Evolutionary conservation across 2,113 vertebrate species (phyloP), one percentile per base, ranked within the genome.

Genomic region (Myiopsitta monachus): DNA sequence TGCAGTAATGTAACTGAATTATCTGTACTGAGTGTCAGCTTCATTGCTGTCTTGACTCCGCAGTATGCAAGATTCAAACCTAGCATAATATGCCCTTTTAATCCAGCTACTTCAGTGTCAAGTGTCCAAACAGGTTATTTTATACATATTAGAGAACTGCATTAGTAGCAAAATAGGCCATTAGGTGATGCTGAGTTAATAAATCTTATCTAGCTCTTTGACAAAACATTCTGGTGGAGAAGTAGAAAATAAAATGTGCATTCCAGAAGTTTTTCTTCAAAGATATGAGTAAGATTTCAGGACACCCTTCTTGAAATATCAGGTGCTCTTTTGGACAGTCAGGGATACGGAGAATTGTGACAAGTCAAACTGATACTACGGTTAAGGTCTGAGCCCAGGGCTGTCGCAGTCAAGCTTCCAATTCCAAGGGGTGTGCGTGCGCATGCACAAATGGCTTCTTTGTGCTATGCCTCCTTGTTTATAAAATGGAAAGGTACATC

Each of bases 1-100:
- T 92, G 46, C 64, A 89, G 23, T 91, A 63, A 67, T 47, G 4
- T 78, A 84, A 74, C 67, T 78, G 31, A 84, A 68, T 89, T 89
- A 46, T 54, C 54, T 92, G 13, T 67, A 31, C 27, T 18, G 66
- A 90, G 36, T 44, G 55, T 73, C 59, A 41, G 41, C 68, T 86
- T 77, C 38, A 13, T n/a, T 69, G 36, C 70, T 85, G 0, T 85
- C 38, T 54, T 69, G 28, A n/a, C 44, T 62, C 46, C 69, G 72
- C 78, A 47, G 24, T 30, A n/a, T 7, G 16, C 44, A 73, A 54
- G 31, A 61, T 83, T 96, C n/a, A 83, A 55, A 70, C 59, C 16
- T 57, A 52, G 38, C 8, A 28, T 12, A 80, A 7, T 57, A 36
- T 41, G 31, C 39, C n/a, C 36, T 69, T 87, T 90, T 80, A 88